Evolutionary conservation across 2,797 vertebrate genomes (phyloP).

Genomic region (Myotis daubentonii): DNA sequence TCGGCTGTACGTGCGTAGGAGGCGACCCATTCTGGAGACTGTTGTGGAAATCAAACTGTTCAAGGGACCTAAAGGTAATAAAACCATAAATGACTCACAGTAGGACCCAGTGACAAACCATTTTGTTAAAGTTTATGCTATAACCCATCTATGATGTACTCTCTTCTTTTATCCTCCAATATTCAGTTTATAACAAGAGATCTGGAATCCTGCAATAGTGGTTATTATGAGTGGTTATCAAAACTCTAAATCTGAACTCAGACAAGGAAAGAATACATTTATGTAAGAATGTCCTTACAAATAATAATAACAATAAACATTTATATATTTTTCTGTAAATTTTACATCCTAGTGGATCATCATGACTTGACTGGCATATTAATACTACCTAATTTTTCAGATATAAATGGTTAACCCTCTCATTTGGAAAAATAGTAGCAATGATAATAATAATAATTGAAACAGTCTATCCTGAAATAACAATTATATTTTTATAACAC

Average conservation of each 20-base stretch:
- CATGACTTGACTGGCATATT: background rate
- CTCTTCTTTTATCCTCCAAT: background rate
- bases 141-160: rapidly evolving
- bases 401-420: background rate
- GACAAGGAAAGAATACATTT: background rate
- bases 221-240: background rate
- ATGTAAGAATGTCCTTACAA: background rate
- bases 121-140: background rate
- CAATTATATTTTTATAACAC: constrained; percentile 16
- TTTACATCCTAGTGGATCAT: background rate
- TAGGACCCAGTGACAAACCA: background rate
- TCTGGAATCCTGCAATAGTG: background rate
- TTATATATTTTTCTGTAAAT: background rate
- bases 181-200: background rate
- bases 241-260: background rate
- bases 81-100: background rate
- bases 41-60: constrained; percentile 96
- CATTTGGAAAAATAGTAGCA: background rate
- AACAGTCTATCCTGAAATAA: background rate
- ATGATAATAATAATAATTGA: background rate
- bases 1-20: constrained; percentile 93
- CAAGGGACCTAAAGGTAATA: constrained; percentile 97
- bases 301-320: background rate
- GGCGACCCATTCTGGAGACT: constrained; percentile 96
- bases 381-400: constrained; percentile 12